A percentile compares a stretch with the other conserved stretches of the same genome.
Conservation (phyloP, 2,888 invertebrate species). For the Plagiodera versicolora region DNA sequence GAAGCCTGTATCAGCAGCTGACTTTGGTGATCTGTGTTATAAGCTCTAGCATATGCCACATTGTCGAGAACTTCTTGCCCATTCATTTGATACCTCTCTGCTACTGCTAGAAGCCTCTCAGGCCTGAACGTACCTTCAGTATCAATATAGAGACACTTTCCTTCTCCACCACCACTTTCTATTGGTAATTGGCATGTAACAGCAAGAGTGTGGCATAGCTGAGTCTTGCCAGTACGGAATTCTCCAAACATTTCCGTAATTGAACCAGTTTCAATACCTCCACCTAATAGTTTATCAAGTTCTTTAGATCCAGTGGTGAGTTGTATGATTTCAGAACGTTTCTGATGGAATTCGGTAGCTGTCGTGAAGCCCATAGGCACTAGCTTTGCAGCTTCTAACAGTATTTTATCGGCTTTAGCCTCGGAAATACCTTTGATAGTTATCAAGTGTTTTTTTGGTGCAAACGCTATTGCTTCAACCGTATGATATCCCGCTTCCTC, state of each 20-base stretch:
- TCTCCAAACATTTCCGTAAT: slow-evolving; percentile 99
- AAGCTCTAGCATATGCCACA: slow-evolving; percentile 94
- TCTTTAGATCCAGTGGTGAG: slow-evolving; percentile 95
- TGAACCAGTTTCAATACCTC: slow-evolving; percentile 97
- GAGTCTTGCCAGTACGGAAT: slow-evolving; percentile 96
- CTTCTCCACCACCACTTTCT: slow-evolving; percentile 97
- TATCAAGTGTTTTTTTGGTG: slow-evolving; percentile 88
- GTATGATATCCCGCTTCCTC: slow-evolving; percentile 93
- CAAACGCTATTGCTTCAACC: slow-evolving; percentile 92
- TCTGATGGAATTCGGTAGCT: slow-evolving; percentile 94
- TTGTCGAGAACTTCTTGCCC: slow-evolving; percentile 93
- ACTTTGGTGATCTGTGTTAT: slow-evolving; percentile 97
- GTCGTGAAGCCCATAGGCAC: slow-evolving; percentile 99
- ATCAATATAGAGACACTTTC: slow-evolving; percentile 97
- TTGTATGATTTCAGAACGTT: slow-evolving; percentile 92
- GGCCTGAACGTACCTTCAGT: slow-evolving; percentile 98
- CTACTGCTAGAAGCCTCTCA: slow-evolving; percentile 88
- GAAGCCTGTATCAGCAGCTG: slow-evolving; percentile 87
- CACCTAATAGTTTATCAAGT: slow-evolving; percentile 87
- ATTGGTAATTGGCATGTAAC: slow-evolving; percentile 98
- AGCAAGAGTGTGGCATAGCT: slow-evolving; percentile 94
- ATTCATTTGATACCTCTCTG: slow-evolving; percentile 86
- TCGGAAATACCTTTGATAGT: slow-evolving; percentile 95
- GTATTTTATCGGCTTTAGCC: slow-evolving; percentile 93
- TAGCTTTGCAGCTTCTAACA: slow-evolving; percentile 86